Conservation (phyloP, 2,797 vertebrate genomes). For the Sus cebifrons region DNA sequence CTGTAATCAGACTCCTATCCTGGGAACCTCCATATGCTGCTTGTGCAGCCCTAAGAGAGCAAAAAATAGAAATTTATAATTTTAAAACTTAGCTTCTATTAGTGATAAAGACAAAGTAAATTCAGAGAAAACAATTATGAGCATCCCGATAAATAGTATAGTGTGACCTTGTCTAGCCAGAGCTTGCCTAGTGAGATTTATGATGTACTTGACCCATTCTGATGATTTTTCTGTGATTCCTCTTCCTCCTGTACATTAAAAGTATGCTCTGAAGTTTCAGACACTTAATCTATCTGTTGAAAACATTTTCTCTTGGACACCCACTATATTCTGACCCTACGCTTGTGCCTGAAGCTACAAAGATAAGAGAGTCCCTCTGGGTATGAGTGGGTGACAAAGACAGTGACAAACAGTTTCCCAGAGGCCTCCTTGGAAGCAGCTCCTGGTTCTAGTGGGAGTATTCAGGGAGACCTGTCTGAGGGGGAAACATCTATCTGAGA, state of each 20-base stretch:
- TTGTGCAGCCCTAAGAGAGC: no score
- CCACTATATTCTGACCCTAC: not conserved
- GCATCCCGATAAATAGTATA: not conserved
- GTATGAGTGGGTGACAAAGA: not conserved
- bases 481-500: not conserved
- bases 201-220: not conserved
- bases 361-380: not conserved
- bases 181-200: not conserved
- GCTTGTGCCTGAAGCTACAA: not conserved
- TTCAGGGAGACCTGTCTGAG: not conserved
- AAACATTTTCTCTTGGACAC: not conserved
- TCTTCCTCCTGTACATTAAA: not conserved
- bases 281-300: constrained; percentile 11
- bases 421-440: not conserved
- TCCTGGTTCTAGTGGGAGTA: not conserved
- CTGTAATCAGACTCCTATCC: no score
- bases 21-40: no score
- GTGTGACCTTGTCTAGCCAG: not conserved
- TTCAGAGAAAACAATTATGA: constrained; percentile 26
- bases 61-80: not conserved
- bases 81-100: constrained; percentile 50
- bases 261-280: constrained; percentile 22
- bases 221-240: constrained; percentile 38
- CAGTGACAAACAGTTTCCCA: not conserved
- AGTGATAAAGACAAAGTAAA: constrained; percentile 23